These are phyloP conservation scores for Anas acuta DNA, from an alignment of 2,797 vertebrate genomes.

Conservation along the genomic window DNA sequence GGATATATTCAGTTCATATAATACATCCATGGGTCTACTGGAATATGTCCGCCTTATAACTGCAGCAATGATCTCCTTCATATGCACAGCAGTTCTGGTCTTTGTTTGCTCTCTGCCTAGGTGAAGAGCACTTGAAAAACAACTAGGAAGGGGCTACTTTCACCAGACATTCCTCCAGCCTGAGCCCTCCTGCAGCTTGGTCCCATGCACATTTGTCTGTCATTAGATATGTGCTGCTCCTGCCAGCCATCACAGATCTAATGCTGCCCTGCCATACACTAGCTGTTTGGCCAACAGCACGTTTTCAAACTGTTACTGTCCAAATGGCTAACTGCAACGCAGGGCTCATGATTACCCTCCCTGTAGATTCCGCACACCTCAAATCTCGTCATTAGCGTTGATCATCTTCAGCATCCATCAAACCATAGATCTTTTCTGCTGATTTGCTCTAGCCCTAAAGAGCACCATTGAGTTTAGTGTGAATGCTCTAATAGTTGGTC, in stretches of 20 bases:
- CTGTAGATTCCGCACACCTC: background rate
- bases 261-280: background rate
- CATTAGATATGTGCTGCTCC: background rate
- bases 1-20: background rate
- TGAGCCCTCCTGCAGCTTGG: background rate
- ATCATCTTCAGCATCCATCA: background rate
- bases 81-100: background rate
- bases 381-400: background rate
- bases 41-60: background rate
- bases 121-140: background rate
- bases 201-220: background rate
- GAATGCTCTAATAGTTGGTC: background rate
- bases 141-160: background rate
- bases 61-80: background rate
- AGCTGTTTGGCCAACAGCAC: background rate
- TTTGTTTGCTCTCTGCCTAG: background rate
- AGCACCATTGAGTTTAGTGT: no score
- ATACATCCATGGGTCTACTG: background rate
- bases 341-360: background rate
- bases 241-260: fast-evolving
- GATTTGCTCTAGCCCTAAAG: background rate
- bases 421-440: background rate
- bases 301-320: background rate
- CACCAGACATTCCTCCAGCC: background rate
- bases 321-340: background rate